phyloP scores from a whole-genome alignment of 2,797 vertebrate genomes.

The Tragopan temminckii region DNA sequence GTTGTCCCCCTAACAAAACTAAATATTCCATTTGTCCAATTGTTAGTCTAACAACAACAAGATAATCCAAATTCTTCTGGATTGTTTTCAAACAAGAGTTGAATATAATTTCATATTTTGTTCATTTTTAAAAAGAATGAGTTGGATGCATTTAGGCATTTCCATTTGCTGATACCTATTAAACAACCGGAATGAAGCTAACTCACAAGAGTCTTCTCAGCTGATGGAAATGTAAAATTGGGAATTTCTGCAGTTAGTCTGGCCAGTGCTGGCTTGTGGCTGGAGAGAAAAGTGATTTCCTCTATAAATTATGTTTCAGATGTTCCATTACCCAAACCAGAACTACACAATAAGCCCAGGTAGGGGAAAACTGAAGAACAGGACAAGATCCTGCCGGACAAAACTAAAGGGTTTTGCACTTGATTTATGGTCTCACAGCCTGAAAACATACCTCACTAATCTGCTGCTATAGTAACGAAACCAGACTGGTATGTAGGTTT shows the following conservation, averaged over 20 bases:
- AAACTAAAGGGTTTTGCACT: constrained; percentile 35
- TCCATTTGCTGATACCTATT: neutral
- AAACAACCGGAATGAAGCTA: constrained; percentile 35
- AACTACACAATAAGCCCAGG: constrained; percentile 15
- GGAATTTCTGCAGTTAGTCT: constrained; percentile 36
- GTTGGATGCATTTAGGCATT: neutral
- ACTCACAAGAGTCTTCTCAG: constrained; percentile 28
- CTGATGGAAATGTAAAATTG: constrained; percentile 27
- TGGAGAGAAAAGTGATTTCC: constrained; percentile 43
- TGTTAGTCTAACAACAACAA: constrained; percentile 32
- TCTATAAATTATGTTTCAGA: constrained; percentile 60
- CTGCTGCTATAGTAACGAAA: constrained; percentile 73
- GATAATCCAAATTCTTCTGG: constrained; percentile 8
- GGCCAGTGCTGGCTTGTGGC: neutral
- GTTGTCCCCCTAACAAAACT: constrained; percentile 39
- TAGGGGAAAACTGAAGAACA: neutral
- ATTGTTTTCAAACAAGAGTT: constrained; percentile 11
- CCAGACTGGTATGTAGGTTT: constrained; percentile 43
- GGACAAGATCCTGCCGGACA: constrained; percentile 45
- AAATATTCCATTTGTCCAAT: neutral
- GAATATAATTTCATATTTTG: neutral
- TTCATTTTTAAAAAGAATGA: neutral
- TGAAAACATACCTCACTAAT: constrained; percentile 39
- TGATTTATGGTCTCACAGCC: constrained; percentile 58
- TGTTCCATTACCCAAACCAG: constrained; percentile 33